Evolutionary conservation across 1,140 invertebrate species (phyloP), one percentile per base, ranked within the genome.

Genomic region (Caenorhabditis tropicalis): DNA sequence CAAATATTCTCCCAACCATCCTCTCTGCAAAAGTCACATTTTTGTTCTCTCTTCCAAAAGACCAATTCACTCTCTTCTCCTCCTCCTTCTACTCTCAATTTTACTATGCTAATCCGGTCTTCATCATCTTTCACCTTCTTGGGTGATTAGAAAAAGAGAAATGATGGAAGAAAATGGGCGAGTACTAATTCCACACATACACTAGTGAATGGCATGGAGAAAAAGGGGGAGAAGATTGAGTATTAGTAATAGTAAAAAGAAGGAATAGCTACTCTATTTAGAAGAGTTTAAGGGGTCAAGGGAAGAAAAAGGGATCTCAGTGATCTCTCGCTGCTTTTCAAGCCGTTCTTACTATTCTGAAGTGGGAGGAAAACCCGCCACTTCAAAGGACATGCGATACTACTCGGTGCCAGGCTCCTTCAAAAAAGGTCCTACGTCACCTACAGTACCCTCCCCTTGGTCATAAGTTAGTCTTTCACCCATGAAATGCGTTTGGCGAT

Each of bases 91-190:
- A n/a, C 16, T 58, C 10, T 16, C 53, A 58, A 27, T 65, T 33
- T 33, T 65, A 65, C 58, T 36, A 36, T 65, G 58, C 58, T 65
- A 65, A 65, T 65, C 58, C 58, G 58, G 58, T 65, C 58, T 65
- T 36, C 27, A 12, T 29, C 53, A 58, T 65, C 15, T 16, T 36
- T 36, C 58, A 33, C 27, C 31, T 19, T 19, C 12, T 65, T 33
- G 9, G 31, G 58, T 65, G 58, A 36, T 65, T 65, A 65, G 58
- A 65, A 36, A 36, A 65, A 19, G 21, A 56, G 53, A 24, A n/a
- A 19, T 4, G n/a, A 51, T n/a, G n/a, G n/a, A n/a, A n/a, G n/a
- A n/a, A n/a, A n/a, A n/a, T n/a, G n/a, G n/a, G n/a, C n/a, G 58
- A 31, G 31, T 65, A 65, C 58, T 65, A 65, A 65, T 65, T 65